These are phyloP conservation scores for Arvicanthis niloticus DNA, from an alignment of 2,113 vertebrate genomes.

Conservation along the genomic window DNA sequence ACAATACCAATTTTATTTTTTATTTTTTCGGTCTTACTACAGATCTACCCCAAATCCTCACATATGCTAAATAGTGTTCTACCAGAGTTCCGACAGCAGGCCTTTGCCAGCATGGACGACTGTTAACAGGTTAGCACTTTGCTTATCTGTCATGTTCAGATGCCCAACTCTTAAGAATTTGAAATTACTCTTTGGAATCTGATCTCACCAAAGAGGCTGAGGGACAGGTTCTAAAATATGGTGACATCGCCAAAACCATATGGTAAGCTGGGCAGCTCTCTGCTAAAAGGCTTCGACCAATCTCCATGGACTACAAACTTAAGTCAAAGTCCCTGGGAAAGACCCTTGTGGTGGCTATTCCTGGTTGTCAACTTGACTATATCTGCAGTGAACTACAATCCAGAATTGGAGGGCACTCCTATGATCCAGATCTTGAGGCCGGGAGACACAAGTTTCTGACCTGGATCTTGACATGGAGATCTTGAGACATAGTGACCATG, in stretches of 20 bases:
- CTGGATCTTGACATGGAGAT: too few species aligned
- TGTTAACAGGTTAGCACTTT: background rate
- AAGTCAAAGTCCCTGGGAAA: background rate
- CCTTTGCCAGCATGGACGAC: background rate
- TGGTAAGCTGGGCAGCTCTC: background rate
- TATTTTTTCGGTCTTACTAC: too few species aligned
- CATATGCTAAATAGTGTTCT: background rate
- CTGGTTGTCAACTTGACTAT: too few species aligned
- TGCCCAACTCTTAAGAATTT: slow-evolving; percentile 16
- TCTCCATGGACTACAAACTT: background rate
- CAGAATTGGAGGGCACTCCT: too few species aligned
- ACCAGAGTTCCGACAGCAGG: background rate
- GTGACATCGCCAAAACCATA: background rate
- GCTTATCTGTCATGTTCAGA: slow-evolving; percentile 14
- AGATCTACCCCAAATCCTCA: background rate
- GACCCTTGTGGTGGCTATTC: background rate
- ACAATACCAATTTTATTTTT: background rate
- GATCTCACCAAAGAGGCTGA: background rate
- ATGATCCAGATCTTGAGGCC: too few species aligned
- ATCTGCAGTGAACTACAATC: too few species aligned
- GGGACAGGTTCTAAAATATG: background rate
- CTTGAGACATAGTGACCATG: too few species aligned
- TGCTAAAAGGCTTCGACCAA: background rate
- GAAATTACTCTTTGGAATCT: background rate
- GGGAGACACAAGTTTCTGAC: too few species aligned